Base-by-base conservation (phyloP, 2,113 vertebrate species). In the Elephas maximus region DNA sequence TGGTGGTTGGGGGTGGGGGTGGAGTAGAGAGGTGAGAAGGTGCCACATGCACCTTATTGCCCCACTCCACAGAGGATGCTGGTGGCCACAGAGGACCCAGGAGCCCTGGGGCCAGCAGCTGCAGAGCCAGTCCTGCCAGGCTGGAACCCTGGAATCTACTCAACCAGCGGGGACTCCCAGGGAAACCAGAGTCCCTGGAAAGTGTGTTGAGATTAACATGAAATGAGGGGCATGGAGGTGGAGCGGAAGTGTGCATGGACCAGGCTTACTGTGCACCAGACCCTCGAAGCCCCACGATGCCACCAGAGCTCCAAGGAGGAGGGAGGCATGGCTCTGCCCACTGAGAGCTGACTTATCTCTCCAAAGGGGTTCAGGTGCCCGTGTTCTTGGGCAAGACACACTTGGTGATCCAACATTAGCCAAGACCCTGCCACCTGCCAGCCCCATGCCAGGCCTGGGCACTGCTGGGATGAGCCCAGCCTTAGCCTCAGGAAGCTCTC, bases 331-430 rank as follows among this genome's bases (percentile, higher is more conserved):
- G 37, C 60, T 37, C 21, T 41, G 37, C 14, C 15, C 69, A 69
- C 65, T 30, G 79, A 90, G 15, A 30, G 23, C 30, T 44, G 69
- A 41, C 4, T 0, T 30, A 24, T 24, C 21, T 26, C 5, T 5
- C 30, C 12, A 28, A 18, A 33, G 28, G 28, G 3, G 65, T 44
- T 57, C 60, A 1, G 15, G 28, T 79, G 24, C 57, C 60, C 8
- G 8, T 0, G 0, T 23, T 44, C 26, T 57, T 71, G n/a, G n/a
- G n/a, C 10, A 33, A n/a, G 67, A 7, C 28, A 60, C 24, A 0
- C 37, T 7, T 18, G 9, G 62, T 44, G 10, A 74, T 12, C 28
- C 10, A 7, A 10, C 14, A 20, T 8, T 2, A 33, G 79, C 4
- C 0, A 12, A 26, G 69, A 74, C 57, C 30, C 6, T 33, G 53